Percentiles rank a stretch among this genome's conserved stretches.
These are phyloP conservation scores for Hyles vespertilio DNA, from an alignment of 1,140 invertebrate species.

Conservation along the genomic window DNA sequence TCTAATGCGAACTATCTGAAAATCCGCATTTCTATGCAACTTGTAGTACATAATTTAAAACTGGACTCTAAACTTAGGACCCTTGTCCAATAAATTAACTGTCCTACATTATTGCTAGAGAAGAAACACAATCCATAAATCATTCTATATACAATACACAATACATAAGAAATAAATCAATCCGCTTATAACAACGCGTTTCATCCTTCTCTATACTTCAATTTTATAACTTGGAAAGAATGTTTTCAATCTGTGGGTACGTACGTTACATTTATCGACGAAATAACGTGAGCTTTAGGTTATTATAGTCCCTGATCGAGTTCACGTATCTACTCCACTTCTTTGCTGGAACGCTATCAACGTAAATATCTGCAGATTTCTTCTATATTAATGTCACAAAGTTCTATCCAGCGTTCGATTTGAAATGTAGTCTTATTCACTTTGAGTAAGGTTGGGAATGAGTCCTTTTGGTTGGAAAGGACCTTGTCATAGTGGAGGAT, in stretches of 20 bases:
- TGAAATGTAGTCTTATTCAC: neutral
- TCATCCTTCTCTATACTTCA: too few relatives aligned
- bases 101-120: too few relatives aligned
- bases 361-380: slow-evolving; percentile 68
- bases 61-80: too few relatives aligned
- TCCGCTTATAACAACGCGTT: too few relatives aligned
- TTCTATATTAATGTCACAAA: slow-evolving; percentile 24
- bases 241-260: slow-evolving; percentile 23
- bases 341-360: slow-evolving; percentile 64
- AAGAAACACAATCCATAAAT: too few relatives aligned
- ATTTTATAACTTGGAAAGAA: too few relatives aligned
- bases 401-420: slow-evolving; percentile 11
- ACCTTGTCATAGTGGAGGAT: slow-evolving; percentile 31
- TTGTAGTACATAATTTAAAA: too few relatives aligned
- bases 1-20: too few relatives aligned
- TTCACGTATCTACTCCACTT: slow-evolving; percentile 64
- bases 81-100: too few relatives aligned
- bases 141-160: too few relatives aligned
- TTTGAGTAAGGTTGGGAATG: slow-evolving; percentile 32
- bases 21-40: too few relatives aligned
- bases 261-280: slow-evolving; percentile 36
- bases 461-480: slow-evolving; percentile 9
- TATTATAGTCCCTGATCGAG: slow-evolving; percentile 54
- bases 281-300: slow-evolving; percentile 43
- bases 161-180: too few relatives aligned